phyloP scores from a whole-genome alignment of 2,797 vertebrate species.

The Myripristis jacobus region DNA sequence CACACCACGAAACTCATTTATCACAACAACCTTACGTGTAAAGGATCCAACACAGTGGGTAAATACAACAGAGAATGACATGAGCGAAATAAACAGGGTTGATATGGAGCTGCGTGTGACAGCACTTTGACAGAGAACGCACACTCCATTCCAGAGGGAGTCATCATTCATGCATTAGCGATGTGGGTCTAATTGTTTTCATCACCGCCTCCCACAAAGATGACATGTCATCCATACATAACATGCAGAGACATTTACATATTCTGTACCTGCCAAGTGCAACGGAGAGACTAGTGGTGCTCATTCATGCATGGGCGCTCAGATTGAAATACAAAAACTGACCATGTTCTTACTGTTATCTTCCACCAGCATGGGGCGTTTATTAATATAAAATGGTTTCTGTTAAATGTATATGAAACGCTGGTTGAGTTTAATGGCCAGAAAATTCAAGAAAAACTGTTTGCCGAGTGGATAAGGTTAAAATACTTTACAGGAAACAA shows the following conservation, averaged over 20 bases:
- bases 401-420: conserved; percentile 7
- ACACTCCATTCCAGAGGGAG: conserved; percentile 49
- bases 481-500: conserved; percentile 5
- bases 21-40: conserved; percentile 17
- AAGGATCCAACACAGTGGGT: not conserved
- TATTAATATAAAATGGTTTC: conserved; percentile 7
- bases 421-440: not conserved
- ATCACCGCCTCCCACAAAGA: conserved; percentile 61
- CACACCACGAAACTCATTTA: conserved; percentile 12
- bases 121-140: conserved; percentile 65
- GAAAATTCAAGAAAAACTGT: conserved; percentile 7
- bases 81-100: conserved; percentile 36
- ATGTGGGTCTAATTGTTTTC: conserved; percentile 80
- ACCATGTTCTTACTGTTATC: conserved; percentile 23
- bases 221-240: conserved; percentile 63
- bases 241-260: conserved; percentile 59
- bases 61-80: conserved; percentile 17
- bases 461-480: conserved; percentile 25
- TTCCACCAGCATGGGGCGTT: conserved; percentile 4
- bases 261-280: conserved; percentile 51
- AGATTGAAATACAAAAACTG: conserved; percentile 47
- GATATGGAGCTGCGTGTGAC: conserved; percentile 43
- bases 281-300: not conserved
- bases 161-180: conserved; percentile 81
- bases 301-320: conserved; percentile 1